Conservation (phyloP, 2,888 invertebrate genomes). For the Xestobium rufovillosum region DNA sequence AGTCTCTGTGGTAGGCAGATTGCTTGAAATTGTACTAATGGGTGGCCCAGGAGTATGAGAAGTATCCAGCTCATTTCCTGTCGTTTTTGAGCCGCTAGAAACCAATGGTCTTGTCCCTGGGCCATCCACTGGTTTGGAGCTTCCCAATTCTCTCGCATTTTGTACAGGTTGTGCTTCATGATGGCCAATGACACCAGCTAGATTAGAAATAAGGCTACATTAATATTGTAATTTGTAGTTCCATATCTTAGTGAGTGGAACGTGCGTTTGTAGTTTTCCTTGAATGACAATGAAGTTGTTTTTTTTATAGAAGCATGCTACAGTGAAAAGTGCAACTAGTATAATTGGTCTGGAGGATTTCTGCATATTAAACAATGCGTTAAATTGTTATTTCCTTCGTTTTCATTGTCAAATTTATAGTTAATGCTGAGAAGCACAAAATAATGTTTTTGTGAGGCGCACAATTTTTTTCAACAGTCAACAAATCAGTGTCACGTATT, state of each 20-base stretch:
- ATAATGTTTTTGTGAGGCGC: too few relatives aligned
- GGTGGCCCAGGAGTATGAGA: conserved; percentile 36
- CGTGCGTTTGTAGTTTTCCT: too few relatives aligned
- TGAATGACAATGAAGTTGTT: too few relatives aligned
- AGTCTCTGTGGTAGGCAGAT: conserved; percentile 45
- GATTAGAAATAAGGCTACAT: conserved; percentile 20
- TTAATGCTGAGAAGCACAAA: too few relatives aligned
- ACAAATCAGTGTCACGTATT: too few relatives aligned
- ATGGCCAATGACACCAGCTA: conserved; percentile 63
- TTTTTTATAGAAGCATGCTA: too few relatives aligned
- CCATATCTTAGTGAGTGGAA: not conserved
- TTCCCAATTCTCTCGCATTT: conserved; percentile 54
- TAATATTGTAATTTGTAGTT: not conserved
- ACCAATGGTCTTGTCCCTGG: conserved; percentile 11
- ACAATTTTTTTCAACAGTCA: too few relatives aligned
- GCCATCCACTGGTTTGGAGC: conserved; percentile 26
- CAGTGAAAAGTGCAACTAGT: too few relatives aligned
- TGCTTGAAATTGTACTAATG: conserved; percentile 32
- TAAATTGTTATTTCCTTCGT: too few relatives aligned
- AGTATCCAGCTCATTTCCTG: conserved; percentile 24
- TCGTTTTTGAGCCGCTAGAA: conserved; percentile 19
- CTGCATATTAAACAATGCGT: too few relatives aligned
- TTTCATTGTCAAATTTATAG: too few relatives aligned
- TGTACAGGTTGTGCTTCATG: conserved; percentile 55
- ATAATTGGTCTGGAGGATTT: too few relatives aligned